Percentiles rank a stretch among this genome's conserved stretches.
These are phyloP conservation scores for Buphagus erythrorhynchus DNA, from an alignment of 2,797 vertebrate genomes.

Conservation along the genomic window DNA sequence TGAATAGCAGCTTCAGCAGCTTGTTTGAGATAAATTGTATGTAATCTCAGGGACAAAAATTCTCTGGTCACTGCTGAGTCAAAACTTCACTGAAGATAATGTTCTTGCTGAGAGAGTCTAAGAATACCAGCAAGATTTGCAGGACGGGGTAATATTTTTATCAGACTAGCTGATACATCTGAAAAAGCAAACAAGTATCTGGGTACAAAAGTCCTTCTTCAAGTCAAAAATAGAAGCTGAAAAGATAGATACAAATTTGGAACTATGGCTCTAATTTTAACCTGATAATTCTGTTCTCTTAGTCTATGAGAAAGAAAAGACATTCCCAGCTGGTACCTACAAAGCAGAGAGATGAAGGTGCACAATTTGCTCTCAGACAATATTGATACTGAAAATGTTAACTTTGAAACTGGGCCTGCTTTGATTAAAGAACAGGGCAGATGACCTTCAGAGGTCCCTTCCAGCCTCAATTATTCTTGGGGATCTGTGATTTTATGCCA, in stretches of 20 bases:
- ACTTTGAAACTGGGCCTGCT: neutral
- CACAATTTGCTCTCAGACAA: neutral
- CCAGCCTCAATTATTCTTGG: neutral
- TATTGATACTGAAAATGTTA: neutral
- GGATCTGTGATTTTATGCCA: neutral
- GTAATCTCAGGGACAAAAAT: constrained; percentile 39
- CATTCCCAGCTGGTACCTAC: neutral
- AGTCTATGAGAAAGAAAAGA: neutral
- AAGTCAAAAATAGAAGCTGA: constrained; percentile 46
- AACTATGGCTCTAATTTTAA: constrained; percentile 32
- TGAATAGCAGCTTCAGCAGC: neutral
- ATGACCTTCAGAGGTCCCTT: neutral
- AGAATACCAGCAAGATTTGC: constrained; percentile 1
- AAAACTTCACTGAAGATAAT: constrained; percentile 51
- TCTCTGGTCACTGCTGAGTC: constrained; percentile 29
- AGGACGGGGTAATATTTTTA: constrained; percentile 11
- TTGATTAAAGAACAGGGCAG: neutral
- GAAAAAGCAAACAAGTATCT: constrained; percentile 31
- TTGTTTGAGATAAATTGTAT: constrained; percentile 7
- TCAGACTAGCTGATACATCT: constrained; percentile 10
- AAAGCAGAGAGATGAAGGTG: neutral
- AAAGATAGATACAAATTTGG: neutral
- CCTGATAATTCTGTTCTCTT: neutral
- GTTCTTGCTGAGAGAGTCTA: neutral
- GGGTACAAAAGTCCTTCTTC: neutral